A percentile compares a stretch with the other conserved stretches of the same genome.
These are phyloP conservation scores for Melikaiella ostensackeni DNA, from an alignment of 2,888 invertebrate species.

Conservation along the genomic window DNA sequence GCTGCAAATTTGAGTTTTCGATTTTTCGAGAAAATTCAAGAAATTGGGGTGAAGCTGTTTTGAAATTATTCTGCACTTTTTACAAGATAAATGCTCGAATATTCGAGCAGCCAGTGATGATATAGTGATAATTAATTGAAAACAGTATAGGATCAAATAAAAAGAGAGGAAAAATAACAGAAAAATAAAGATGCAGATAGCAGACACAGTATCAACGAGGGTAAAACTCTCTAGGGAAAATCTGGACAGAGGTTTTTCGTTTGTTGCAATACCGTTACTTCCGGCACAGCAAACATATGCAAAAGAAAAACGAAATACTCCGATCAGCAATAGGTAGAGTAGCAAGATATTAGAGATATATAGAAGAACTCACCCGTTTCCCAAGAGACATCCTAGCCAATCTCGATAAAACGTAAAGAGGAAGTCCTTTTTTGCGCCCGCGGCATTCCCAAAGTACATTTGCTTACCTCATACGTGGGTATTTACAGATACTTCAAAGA, in stretches of 20 bases:
- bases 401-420: slow-evolving; percentile 56
- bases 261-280: background rate
- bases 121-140: no score
- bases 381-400: slow-evolving; percentile 54
- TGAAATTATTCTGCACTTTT: no score
- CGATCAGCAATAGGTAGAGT: background rate
- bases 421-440: slow-evolving; percentile 49
- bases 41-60: no score
- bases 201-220: background rate
- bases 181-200: background rate
- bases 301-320: background rate
- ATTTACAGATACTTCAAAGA: slow-evolving; percentile 69
- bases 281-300: background rate
- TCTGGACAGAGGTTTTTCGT: background rate
- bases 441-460: slow-evolving; percentile 66
- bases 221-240: background rate
- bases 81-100: no score
- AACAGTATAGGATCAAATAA: background rate
- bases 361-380: slow-evolving; percentile 40
- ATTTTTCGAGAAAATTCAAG: no score
- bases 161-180: background rate
- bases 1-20: no score
- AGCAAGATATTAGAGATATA: slow-evolving; percentile 22
- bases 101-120: no score
- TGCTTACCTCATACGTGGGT: slow-evolving; percentile 66